Base-by-base conservation (phyloP, 2,797 vertebrate genomes). In the Lycodopsis pacificus region DNA sequence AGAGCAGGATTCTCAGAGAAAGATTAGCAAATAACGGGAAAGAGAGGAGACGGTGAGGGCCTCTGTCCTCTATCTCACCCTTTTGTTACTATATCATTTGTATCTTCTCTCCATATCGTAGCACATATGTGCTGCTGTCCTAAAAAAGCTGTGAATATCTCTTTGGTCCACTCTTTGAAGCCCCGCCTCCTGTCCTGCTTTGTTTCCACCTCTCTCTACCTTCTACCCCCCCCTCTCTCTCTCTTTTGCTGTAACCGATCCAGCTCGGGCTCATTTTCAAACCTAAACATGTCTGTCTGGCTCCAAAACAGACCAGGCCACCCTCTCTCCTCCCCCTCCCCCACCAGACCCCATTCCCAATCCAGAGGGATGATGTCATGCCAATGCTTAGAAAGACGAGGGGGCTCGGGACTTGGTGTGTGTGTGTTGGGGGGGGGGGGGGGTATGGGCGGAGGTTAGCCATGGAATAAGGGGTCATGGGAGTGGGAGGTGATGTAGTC, bases 361-460 rank as follows among this genome's bases (percentile, higher is more conserved):
- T 93, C 91, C 92, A 92, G 83, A 84, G 89, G 70, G 88, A 89
- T 96, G 95, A 96, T 94, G 93, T 94, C 93, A 94, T 95, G 80
- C 85, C 84, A 71, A 72, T 88, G 89, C 86, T 92, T 86, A 91
- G 90, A 92, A 79, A 89, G 87, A 77, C 82, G 83, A 89, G 84
- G 89, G 79, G 77, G 91, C 68, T 78, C 44, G 11, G 71, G 81
- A 34, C 32, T 25, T 38, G 42, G 5, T 14, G 59, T 30, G 56
- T 25, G 59, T 17, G 22, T 51, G 59, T 25, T 38, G 42, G 5
- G 42, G 1, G 15, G 14, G 42, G 42, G 42, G 70, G 20, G 56
- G 70, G 32, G 68, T 57, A 14, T 54, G 22, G 22, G n/a, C 1
- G 76, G 61, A 70, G 56, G 65, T 73, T 54, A 69, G 79, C 51